phyloP scores from a whole-genome alignment of 2,797 vertebrate species.

The Psittacula echo region DNA sequence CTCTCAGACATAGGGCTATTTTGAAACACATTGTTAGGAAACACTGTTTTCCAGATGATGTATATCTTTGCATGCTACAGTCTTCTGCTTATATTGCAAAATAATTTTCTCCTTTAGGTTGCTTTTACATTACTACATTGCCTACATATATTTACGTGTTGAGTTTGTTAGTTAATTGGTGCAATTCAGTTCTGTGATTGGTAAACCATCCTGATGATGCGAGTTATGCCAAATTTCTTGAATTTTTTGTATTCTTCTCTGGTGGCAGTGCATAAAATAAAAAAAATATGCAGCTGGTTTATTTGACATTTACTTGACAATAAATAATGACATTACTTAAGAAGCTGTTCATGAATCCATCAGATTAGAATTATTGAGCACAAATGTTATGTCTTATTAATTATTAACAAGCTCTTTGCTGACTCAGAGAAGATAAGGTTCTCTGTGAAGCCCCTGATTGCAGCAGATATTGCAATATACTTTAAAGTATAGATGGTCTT shows the following conservation, averaged over 20 bases:
- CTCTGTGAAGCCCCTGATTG: neutral
- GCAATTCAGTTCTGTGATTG: neutral
- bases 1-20: neutral
- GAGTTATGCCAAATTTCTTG: neutral
- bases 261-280: neutral
- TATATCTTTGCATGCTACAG: neutral
- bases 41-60: neutral
- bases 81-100: neutral
- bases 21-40: neutral
- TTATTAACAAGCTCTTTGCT: neutral
- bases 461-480: neutral
- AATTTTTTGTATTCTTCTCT: neutral
- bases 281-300: neutral
- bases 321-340: neutral
- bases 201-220: neutral
- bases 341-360: neutral
- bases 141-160: neutral
- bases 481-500: neutral
- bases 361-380: conserved; percentile 25
- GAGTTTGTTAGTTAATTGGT: neutral
- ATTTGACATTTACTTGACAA: neutral
- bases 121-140: neutral
- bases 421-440: neutral
- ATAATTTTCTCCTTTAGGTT: neutral
- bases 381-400: neutral